These are phyloP conservation scores for Porites evermanni DNA, from an alignment of 92 coral and sea anemone species.

Conservation along the genomic window DNA sequence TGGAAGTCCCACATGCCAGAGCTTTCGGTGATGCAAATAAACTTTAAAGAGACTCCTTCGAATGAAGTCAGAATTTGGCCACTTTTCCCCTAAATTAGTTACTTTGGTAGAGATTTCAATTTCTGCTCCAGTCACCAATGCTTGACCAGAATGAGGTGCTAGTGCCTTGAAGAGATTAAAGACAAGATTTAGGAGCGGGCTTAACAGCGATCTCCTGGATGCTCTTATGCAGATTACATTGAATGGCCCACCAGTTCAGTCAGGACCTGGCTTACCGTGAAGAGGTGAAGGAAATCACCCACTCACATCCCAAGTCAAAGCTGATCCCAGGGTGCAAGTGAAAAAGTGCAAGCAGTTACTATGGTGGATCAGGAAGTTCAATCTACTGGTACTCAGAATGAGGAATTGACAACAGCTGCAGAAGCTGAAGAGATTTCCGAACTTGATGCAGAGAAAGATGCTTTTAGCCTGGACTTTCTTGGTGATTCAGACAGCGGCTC, in stretches of 20 bases:
- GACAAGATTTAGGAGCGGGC: conserved; percentile 10
- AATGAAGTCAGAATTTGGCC: too few species aligned
- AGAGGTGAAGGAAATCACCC: conserved; percentile 7
- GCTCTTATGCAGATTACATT: conserved; percentile 2
- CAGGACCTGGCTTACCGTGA: conserved; percentile 4
- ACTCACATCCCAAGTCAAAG: neutral
- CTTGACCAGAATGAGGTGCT: neutral
- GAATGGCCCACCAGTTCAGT: conserved; percentile 17
- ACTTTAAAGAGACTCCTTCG: too few species aligned
- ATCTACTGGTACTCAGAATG: neutral
- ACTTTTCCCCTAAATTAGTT: neutral
- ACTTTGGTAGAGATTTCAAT: neutral
- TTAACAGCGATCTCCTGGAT: conserved; percentile 5
- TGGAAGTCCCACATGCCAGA: conserved; percentile 18
- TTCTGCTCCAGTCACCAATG: neutral
- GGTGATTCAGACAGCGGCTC: conserved; percentile 21
- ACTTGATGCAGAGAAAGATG: conserved; percentile 3
- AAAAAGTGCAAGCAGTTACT: conserved; percentile 4
- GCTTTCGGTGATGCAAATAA: neutral
- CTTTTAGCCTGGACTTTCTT: conserved; percentile 6
- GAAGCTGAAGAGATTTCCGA: conserved; percentile 10
- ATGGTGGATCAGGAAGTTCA: conserved; percentile 17
- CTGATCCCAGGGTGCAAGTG: conserved; percentile 8
- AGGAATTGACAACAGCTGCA: conserved; percentile 6
- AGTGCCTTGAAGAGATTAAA: conserved; percentile 4